Conservation (phyloP, 2,113 vertebrate genomes). For the Albula goreensis region DNA sequence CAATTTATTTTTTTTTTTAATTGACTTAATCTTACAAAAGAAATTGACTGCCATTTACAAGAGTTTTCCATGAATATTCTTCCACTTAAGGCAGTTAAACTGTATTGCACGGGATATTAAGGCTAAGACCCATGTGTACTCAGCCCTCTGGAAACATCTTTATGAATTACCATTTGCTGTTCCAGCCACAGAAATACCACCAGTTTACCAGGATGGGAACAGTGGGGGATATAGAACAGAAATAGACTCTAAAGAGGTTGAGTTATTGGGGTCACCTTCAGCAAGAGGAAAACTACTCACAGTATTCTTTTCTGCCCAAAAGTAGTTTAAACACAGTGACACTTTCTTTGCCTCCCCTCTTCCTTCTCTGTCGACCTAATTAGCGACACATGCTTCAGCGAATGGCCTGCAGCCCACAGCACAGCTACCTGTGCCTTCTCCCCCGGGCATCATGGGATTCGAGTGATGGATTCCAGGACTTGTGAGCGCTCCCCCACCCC, state of each 20-base stretch:
- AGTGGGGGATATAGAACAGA: constrained; percentile 62
- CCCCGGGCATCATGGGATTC: constrained; percentile 66
- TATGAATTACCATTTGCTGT: constrained; percentile 19
- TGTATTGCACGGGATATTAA: neutral
- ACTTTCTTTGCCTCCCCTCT: constrained; percentile 66
- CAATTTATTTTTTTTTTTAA: neutral
- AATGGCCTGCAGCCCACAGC: constrained; percentile 55
- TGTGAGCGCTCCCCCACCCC: constrained; percentile 50
- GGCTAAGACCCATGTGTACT: neutral
- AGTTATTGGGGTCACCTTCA: constrained; percentile 80
- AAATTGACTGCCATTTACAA: neutral
- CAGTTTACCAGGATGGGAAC: constrained; percentile 64
- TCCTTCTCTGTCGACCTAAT: constrained; percentile 77
- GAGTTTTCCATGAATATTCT: neutral
- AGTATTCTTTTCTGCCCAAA: constrained; percentile 66
- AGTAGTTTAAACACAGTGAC: constrained; percentile 59
- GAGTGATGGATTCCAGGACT: constrained; percentile 73
- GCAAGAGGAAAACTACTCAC: constrained; percentile 70
- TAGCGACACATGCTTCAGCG: constrained; percentile 71
- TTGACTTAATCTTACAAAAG: neutral
- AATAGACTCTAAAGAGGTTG: constrained; percentile 73
- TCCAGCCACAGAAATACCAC: constrained; percentile 49
- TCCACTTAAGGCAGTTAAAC: neutral
- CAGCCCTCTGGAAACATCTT: neutral
- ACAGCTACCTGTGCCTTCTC: constrained; percentile 67